Percentiles rank a stretch among this genome's conserved stretches.
phyloP scores from a whole-genome alignment of 2,797 vertebrate genomes.

The Eurystomus glaucurus region DNA sequence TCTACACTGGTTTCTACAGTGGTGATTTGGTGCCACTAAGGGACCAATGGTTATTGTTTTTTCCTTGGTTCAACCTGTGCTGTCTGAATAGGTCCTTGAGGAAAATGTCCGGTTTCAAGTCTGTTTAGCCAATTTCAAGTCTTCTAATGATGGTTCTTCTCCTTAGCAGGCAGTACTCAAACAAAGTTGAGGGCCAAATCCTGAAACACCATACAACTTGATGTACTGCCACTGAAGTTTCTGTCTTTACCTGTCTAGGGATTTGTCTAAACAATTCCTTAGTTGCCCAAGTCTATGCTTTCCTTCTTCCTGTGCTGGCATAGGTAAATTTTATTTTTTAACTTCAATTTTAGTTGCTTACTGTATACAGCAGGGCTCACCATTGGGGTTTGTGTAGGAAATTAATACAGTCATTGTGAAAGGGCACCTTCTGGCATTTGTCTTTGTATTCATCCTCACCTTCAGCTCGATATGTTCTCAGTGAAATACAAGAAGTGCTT shows the following conservation, averaged over 20 bases:
- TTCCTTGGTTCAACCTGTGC: fast-evolving
- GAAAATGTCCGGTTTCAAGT: neutral
- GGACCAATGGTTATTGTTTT: neutral
- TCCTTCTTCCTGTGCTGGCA: neutral
- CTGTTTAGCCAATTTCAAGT: neutral
- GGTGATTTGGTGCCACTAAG: neutral
- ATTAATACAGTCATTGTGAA: fast-evolving
- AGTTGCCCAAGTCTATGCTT: neutral
- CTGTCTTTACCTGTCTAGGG: neutral
- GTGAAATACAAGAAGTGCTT: neutral
- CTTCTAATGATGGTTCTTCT: neutral
- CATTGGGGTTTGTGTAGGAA: neutral
- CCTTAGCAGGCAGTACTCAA: neutral
- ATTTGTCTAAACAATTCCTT: neutral
- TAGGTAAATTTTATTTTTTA: neutral
- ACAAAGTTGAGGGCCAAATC: neutral
- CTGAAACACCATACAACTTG: neutral
- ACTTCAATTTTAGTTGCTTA: neutral
- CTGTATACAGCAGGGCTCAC: neutral
- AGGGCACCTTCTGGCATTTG: neutral
- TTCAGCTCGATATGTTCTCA: neutral
- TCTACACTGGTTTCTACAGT: neutral
- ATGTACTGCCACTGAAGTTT: neutral
- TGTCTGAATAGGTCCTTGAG: neutral
- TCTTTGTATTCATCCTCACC: neutral